phyloP scores from a whole-genome alignment of 1,140 invertebrate genomes.

The Penaeus chinensis region DNA sequence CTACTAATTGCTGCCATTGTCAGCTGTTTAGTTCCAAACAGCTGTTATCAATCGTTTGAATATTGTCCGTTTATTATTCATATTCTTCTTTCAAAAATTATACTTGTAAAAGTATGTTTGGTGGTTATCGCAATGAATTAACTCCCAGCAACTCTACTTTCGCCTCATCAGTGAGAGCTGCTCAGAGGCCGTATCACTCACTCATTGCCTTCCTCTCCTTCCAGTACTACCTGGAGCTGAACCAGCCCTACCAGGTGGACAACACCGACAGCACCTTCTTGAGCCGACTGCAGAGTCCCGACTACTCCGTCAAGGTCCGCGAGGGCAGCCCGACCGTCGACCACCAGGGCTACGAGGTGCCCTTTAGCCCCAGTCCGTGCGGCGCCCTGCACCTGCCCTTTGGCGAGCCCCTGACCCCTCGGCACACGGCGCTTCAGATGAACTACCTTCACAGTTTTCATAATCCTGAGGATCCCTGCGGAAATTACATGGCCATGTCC shows the following conservation, averaged over 20 bases:
- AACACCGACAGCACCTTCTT: conserved; percentile 31
- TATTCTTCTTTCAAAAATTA: too few species aligned
- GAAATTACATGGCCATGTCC: conserved; percentile 39
- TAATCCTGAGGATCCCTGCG: background rate
- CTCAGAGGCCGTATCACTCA: too few species aligned
- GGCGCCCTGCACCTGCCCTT: background rate
- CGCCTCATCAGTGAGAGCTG: too few species aligned
- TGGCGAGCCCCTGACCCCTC: background rate
- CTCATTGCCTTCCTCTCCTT: conserved; percentile 65
- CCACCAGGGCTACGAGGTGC: conserved; percentile 51
- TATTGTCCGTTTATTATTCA: too few species aligned
- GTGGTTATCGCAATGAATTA: too few species aligned
- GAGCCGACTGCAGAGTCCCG: conserved; percentile 34
- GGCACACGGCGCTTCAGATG: conserved; percentile 8
- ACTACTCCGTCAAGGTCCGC: conserved; percentile 38
- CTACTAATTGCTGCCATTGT: background rate
- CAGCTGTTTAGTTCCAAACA: too few species aligned
- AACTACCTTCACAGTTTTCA: background rate
- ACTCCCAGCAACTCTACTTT: too few species aligned
- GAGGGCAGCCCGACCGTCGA: background rate
- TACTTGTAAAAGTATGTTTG: too few species aligned
- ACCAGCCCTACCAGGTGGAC: conserved; percentile 71
- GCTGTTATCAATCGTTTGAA: too few species aligned
- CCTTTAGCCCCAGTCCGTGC: conserved; percentile 44
- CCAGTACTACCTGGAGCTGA: conserved; percentile 87